Evolutionary conservation across 2,797 vertebrate genomes (phyloP).

Genomic region (Botia almorhae): DNA sequence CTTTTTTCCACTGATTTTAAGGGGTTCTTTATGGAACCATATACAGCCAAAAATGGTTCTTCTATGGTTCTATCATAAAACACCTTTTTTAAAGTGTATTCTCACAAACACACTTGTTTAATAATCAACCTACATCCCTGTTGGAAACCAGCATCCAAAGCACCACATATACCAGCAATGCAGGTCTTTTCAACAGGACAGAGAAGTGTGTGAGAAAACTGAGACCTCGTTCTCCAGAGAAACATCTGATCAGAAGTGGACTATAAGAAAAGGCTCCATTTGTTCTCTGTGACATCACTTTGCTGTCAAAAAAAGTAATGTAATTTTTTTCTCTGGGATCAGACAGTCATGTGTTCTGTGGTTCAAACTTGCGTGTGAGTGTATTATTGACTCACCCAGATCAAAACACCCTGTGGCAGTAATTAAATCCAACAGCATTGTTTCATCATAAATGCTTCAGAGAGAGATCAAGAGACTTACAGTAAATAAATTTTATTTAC

Average conservation of each 20-base stretch:
- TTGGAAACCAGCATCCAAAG: too few relatives aligned
- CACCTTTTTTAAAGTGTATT: too few relatives aligned
- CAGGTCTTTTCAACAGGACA: too few relatives aligned
- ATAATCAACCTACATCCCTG: too few relatives aligned
- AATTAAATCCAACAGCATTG: constrained; percentile 36
- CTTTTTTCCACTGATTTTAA: too few relatives aligned
- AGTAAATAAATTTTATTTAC: constrained; percentile 20
- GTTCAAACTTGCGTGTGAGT: constrained; percentile 32
- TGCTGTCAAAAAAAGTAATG: neutral
- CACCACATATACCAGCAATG: too few relatives aligned
- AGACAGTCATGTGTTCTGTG: neutral
- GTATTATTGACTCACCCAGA: constrained; percentile 30
- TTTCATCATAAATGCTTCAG: constrained; percentile 44
- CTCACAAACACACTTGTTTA: too few relatives aligned
- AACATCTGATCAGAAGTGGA: neutral
- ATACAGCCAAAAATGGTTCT: too few relatives aligned
- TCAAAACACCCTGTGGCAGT: constrained; percentile 34
- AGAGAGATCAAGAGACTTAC: constrained; percentile 8
- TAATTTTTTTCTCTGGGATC: constrained; percentile 1
- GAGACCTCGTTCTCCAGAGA: neutral
- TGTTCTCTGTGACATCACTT: neutral
- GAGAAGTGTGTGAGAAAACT: too few relatives aligned
- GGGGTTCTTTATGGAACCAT: too few relatives aligned
- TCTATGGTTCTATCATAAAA: too few relatives aligned
- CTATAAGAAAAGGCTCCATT: neutral